phyloP scores from a whole-genome alignment of 2,888 invertebrate species.

The Pristionchus mayeri region DNA sequence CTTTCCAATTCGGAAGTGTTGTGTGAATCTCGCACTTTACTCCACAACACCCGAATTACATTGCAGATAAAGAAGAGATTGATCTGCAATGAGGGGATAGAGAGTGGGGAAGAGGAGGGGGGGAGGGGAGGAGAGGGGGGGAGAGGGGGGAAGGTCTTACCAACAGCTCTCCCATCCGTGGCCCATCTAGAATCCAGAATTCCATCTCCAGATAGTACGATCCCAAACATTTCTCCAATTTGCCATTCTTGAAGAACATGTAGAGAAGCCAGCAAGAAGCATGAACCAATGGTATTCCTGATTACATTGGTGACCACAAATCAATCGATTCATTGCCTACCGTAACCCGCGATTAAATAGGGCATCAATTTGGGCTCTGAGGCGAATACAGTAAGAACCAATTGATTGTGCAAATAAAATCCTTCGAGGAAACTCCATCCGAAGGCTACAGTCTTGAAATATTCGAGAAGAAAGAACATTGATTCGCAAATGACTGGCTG shows the following conservation, averaged over 20 bases:
- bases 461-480: constrained; percentile 88
- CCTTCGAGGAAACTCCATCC: constrained; percentile 96
- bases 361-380: constrained; percentile 77
- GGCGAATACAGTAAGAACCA: constrained; percentile 81
- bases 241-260: constrained; percentile 67
- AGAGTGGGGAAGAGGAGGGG: background rate
- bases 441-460: constrained; percentile 90
- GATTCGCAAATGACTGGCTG: constrained; percentile 88
- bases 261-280: constrained; percentile 72
- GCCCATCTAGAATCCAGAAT: constrained; percentile 90
- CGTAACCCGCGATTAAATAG: constrained; percentile 78
- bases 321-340: constrained; percentile 68
- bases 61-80: constrained; percentile 79
- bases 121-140: constrained; percentile 53
- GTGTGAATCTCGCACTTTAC: constrained; percentile 78
- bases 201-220: constrained; percentile 75
- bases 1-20: constrained; percentile 78
- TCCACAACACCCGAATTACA: constrained; percentile 79
- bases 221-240: constrained; percentile 71
- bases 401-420: constrained; percentile 87
- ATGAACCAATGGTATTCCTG: constrained; percentile 74
- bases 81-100: constrained; percentile 76
- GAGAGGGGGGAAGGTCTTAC: constrained; percentile 81
- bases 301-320: constrained; percentile 12
- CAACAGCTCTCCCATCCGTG: constrained; percentile 86